These are phyloP conservation scores for Eclectus roratus DNA, from an alignment of 2,113 vertebrate species.

Conservation along the genomic window DNA sequence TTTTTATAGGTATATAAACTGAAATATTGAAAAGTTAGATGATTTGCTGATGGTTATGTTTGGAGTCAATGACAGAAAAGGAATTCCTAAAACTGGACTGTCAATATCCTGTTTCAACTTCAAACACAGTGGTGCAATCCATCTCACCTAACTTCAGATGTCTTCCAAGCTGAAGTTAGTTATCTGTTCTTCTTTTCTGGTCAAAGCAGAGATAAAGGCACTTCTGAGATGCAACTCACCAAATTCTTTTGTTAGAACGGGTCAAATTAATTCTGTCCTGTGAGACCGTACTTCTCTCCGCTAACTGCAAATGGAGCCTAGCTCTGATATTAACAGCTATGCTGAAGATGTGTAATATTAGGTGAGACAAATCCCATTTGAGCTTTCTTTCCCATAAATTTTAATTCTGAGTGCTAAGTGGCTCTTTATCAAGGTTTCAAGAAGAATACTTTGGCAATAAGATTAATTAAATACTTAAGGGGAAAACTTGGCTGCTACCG, in stretches of 20 bases:
- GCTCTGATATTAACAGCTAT: neutral
- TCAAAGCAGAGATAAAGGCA: neutral
- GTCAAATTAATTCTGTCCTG: neutral
- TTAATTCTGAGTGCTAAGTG: conserved; percentile 51
- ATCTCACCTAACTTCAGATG: neutral
- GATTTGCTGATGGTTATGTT: conserved; percentile 43
- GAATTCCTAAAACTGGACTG: neutral
- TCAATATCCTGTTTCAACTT: neutral
- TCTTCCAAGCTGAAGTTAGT: neutral
- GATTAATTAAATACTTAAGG: conserved; percentile 58
- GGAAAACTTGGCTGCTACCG: conserved; percentile 21
- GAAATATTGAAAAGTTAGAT: conserved; percentile 36
- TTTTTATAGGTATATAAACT: conserved; percentile 41
- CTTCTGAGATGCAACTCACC: neutral
- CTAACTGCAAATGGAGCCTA: neutral
- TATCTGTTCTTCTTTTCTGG: neutral
- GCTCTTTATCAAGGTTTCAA: conserved; percentile 61
- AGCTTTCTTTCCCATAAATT: conserved; percentile 22
- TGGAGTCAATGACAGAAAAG: neutral
- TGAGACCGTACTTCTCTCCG: neutral
- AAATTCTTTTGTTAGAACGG: neutral
- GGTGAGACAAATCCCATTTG: neutral
- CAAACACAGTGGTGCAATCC: neutral
- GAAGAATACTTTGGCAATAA: conserved; percentile 46
- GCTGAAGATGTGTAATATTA: neutral